Conservation (phyloP, 2,113 vertebrate species). For the Coptodon rendalli region DNA sequence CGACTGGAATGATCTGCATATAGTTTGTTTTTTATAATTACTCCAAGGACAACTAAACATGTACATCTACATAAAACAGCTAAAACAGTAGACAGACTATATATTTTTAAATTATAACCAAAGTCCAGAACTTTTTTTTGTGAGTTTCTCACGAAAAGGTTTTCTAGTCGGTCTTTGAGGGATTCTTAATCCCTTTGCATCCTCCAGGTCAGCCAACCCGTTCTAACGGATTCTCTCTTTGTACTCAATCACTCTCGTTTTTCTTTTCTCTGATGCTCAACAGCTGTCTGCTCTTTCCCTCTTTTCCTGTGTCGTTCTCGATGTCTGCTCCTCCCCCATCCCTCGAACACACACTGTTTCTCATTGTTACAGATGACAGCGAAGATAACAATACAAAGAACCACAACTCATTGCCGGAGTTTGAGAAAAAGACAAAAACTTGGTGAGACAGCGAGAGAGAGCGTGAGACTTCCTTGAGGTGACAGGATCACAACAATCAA, state of each 20-base stretch:
- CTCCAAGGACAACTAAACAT: not conserved
- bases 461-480: conserved; percentile 26
- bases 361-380: conserved; percentile 71
- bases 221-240: conserved; percentile 38
- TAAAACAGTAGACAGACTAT: not conserved
- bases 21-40: not conserved
- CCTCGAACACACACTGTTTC: conserved; percentile 60
- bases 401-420: conserved; percentile 31
- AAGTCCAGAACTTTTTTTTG: not conserved
- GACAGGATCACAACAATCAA: conserved; percentile 10
- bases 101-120: not conserved
- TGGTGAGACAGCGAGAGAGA: not conserved
- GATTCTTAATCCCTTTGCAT: conserved; percentile 12
- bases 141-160: not conserved
- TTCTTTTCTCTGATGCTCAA: conserved; percentile 43
- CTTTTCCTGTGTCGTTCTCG: conserved; percentile 42
- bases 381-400: conserved; percentile 63
- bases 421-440: not conserved
- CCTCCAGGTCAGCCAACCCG: conserved; percentile 13
- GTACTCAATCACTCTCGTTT: conserved; percentile 36
- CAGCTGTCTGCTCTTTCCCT: conserved; percentile 59
- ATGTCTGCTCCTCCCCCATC: conserved; percentile 55
- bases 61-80: not conserved
- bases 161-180: not conserved
- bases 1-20: not conserved